Evolutionary conservation across 2,113 vertebrate species (phyloP).

Genomic region (Apus apus): DNA sequence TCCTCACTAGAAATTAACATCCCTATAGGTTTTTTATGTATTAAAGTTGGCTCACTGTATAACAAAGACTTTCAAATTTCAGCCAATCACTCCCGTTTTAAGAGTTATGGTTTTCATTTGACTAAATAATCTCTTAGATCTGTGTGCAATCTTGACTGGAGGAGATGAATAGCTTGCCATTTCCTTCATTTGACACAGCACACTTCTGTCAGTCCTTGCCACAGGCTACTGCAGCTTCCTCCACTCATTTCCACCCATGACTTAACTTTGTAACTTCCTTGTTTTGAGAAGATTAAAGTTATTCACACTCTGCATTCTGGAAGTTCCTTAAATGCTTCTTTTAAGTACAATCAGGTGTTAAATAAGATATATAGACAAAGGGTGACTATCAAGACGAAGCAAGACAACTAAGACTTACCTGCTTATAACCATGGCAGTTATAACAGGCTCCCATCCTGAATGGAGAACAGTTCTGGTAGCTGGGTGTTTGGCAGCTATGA

Average conservation of each 20-base stretch:
- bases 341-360: background rate
- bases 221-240: background rate
- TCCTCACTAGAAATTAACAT: background rate
- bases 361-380: background rate
- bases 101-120: background rate
- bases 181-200: background rate
- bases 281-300: background rate
- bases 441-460: slow-evolving; percentile 97
- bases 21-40: background rate
- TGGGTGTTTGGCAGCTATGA: slow-evolving; percentile 95
- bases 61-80: background rate
- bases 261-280: background rate
- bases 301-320: background rate
- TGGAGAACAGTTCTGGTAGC: slow-evolving; percentile 95
- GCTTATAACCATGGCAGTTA: slow-evolving; percentile 98
- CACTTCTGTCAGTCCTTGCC: background rate
- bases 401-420: slow-evolving; percentile 77
- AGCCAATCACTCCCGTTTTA: background rate
- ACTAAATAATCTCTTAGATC: background rate
- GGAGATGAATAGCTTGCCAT: background rate
- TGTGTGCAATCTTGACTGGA: background rate
- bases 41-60: background rate
- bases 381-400: background rate
- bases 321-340: background rate
- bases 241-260: background rate